These are phyloP conservation scores for Drosophila tripunctata DNA, from an alignment of 2,888 invertebrate species.

Conservation along the genomic window DNA sequence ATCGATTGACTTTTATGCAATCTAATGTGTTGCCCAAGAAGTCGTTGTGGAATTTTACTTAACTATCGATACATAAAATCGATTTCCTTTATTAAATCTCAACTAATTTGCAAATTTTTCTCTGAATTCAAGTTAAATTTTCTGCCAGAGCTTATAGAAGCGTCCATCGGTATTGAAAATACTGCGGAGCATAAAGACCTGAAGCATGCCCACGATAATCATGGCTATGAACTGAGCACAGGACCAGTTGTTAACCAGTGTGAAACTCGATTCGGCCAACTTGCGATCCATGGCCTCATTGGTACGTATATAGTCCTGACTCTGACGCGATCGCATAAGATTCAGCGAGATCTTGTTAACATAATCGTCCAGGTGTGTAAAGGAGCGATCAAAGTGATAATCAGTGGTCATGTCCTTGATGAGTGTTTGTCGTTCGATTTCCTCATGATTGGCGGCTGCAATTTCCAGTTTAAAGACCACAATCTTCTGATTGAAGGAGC, in stretches of 20 bases:
- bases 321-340: constrained; percentile 86
- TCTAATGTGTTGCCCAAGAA: no score
- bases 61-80: no score
- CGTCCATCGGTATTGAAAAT: constrained; percentile 88
- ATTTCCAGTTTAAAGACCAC: constrained; percentile 92
- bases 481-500: constrained; percentile 91
- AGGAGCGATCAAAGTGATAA: constrained; percentile 86
- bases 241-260: constrained; percentile 92
- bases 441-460: constrained; percentile 86
- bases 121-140: constrained; percentile 20
- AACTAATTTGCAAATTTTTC: no score
- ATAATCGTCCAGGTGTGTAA: constrained; percentile 87
- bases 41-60: no score
- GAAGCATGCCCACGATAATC: constrained; percentile 89
- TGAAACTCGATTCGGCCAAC: constrained; percentile 91
- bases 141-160: constrained; percentile 80
- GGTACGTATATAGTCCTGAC: constrained; percentile 90
- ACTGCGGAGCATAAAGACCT: constrained; percentile 91
- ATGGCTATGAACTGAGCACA: constrained; percentile 89
- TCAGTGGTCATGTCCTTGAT: constrained; percentile 84
- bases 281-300: constrained; percentile 93
- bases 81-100: neutral
- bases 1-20: no score
- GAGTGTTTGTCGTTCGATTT: constrained; percentile 83
- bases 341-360: constrained; percentile 87